Base-by-base conservation (phyloP, 2,797 vertebrate genomes). In the Steatocranus sp. region DNA sequence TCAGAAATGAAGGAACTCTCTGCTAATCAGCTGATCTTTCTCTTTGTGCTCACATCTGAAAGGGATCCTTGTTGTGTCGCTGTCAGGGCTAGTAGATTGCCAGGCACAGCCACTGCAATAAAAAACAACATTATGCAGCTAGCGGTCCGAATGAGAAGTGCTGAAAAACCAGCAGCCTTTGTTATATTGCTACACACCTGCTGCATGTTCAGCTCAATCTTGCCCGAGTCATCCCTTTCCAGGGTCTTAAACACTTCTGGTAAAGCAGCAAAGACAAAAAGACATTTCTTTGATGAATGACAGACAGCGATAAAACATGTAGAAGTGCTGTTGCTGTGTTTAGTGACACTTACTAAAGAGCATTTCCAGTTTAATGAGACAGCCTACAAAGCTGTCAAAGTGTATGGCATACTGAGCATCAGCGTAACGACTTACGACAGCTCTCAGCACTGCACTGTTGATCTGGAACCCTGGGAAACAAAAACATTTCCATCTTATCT, bases 311-410 rank as follows among this genome's bases (percentile, higher is more conserved):
- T 34, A 4, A 51, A 4, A 38, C 14, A 12, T 74, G 4, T 5
- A 15, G 27, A 41, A 8, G 20, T 1, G 8, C 41, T 10, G 18
- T 7, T 43, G n/a, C 10, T 36, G 14, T 56, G 30, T 84, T 80
- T 83, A 49, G 17, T 43, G 43, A 77, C 50, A 96, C 97, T 97
- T 93, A 99, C 97, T 96, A 93, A 97, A 98, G 49, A 98, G 94
- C 83, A 93, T 96, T 94, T 99, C 98, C 91, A 98, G 84, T 79
- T 94, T 96, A 74, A 98, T 94, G 91, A 98, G 91, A 41, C 97
- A 98, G 68, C 95, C 90, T 8, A 98, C 93, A 1, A 98, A 99
- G 87, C 92, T 91, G n/a, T 98, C 96, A 0, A 98, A 99, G 90
- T 97, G 95, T 1, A 98, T 91, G 87, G 94, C 93, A 12, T 96